These are phyloP conservation scores for Thereva unica DNA, from an alignment of 2,888 invertebrate species.

Conservation along the genomic window DNA sequence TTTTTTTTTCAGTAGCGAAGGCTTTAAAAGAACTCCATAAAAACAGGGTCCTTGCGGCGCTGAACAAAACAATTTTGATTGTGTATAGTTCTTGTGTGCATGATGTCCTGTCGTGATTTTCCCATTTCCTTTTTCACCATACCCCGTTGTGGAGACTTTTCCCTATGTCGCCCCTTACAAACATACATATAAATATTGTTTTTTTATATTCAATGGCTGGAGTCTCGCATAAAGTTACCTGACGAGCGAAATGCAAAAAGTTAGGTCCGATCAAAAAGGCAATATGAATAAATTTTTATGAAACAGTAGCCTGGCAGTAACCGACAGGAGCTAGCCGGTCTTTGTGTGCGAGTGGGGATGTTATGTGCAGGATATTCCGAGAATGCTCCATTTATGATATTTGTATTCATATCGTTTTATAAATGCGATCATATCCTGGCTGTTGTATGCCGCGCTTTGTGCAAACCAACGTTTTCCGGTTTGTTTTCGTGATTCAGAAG, in stretches of 20 bases:
- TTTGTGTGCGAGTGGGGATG: neutral
- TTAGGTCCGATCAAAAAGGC: slow-evolving; percentile 13
- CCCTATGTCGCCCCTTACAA: too few species aligned
- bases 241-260: slow-evolving; percentile 6
- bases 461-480: too few species aligned
- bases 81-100: too few species aligned
- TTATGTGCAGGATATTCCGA: neutral
- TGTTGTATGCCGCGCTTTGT: neutral
- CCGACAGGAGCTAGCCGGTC: slow-evolving; percentile 9
- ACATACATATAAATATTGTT: neutral
- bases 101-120: too few species aligned
- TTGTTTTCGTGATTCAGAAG: too few species aligned
- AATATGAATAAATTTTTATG: slow-evolving; percentile 10
- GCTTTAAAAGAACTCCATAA: too few species aligned
- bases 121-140: too few species aligned
- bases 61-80: too few species aligned
- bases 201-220: neutral
- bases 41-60: too few species aligned
- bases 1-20: neutral
- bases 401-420: slow-evolving; percentile 28
- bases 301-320: slow-evolving; percentile 1
- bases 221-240: neutral
- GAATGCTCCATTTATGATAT: slow-evolving; percentile 21
- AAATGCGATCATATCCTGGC: slow-evolving; percentile 25
- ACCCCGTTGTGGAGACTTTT: too few species aligned